Evolutionary conservation across 2,113 vertebrate species (phyloP).

Genomic region (Columbina picui): DNA sequence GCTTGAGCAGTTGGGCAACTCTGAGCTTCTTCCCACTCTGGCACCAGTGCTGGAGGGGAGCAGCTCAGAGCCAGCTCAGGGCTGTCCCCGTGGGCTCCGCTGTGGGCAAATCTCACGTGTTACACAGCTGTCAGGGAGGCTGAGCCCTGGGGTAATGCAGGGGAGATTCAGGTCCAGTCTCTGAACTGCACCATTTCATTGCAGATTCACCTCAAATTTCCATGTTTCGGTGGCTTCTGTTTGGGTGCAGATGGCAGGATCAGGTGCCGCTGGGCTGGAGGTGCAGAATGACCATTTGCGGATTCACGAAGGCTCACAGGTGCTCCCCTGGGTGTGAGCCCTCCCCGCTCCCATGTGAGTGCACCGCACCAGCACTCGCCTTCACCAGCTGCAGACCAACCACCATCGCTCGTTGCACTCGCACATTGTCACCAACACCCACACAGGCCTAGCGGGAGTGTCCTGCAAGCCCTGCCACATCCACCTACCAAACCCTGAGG

Average conservation of each 20-base stretch:
- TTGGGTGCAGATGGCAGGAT: neutral
- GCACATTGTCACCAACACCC: fast-evolving
- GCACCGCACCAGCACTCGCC: fast-evolving
- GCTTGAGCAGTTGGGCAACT: neutral
- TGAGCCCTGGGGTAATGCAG: neutral
- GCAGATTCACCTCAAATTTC: neutral
- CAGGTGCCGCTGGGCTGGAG: neutral
- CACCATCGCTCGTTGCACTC: fast-evolving
- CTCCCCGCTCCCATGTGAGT: too few species aligned
- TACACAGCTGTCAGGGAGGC: neutral
- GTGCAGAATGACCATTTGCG: neutral
- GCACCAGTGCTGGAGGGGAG: neutral
- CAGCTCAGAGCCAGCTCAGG: neutral
- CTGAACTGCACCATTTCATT: neutral
- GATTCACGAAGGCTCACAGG: neutral
- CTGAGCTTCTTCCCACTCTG: neutral
- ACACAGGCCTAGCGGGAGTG: neutral
- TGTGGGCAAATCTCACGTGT: neutral
- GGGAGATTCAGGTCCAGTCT: neutral
- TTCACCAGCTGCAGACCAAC: neutral
- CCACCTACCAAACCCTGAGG: neutral
- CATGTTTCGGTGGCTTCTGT: neutral
- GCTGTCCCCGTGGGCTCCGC: neutral
- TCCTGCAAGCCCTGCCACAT: neutral
- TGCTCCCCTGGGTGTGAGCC: neutral